Conservation (phyloP, 2,797 vertebrate species). For the Urocyon cinereoargenteus region DNA sequence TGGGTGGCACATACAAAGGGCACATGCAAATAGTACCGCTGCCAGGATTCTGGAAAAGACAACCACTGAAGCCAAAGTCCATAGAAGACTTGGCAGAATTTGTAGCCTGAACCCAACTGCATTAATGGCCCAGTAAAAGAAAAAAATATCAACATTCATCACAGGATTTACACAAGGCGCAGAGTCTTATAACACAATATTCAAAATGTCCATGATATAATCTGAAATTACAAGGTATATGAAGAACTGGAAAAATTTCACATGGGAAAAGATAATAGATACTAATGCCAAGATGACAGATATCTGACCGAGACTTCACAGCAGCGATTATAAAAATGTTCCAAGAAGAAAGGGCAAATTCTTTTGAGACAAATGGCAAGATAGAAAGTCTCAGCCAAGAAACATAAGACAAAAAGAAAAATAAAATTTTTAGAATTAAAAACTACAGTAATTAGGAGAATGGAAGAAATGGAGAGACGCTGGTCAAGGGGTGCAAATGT, state of each 20-base stretch:
- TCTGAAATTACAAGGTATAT: neutral
- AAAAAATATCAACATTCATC: neutral
- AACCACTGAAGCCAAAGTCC: neutral
- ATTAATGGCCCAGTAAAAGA: neutral
- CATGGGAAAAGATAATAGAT: neutral
- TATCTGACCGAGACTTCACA: neutral
- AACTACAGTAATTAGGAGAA: neutral
- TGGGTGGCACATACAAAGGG: neutral
- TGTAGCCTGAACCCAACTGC: neutral
- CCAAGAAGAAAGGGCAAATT: neutral
- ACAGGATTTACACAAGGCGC: neutral
- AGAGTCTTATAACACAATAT: neutral
- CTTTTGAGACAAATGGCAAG: neutral
- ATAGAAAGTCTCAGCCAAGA: constrained; percentile 2
- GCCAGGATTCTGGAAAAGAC: neutral
- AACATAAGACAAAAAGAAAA: neutral
- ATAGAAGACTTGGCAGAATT: neutral
- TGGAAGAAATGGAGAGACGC: neutral
- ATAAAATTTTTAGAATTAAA: constrained; percentile 37
- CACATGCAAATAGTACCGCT: neutral
- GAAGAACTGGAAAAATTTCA: constrained; percentile 54
- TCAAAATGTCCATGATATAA: constrained; percentile 25
- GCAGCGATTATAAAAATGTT: neutral
- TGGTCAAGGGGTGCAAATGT: neutral
- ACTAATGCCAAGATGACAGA: neutral